Conservation (phyloP, 2,113 vertebrate genomes). For the Mobula birostris region DNA sequence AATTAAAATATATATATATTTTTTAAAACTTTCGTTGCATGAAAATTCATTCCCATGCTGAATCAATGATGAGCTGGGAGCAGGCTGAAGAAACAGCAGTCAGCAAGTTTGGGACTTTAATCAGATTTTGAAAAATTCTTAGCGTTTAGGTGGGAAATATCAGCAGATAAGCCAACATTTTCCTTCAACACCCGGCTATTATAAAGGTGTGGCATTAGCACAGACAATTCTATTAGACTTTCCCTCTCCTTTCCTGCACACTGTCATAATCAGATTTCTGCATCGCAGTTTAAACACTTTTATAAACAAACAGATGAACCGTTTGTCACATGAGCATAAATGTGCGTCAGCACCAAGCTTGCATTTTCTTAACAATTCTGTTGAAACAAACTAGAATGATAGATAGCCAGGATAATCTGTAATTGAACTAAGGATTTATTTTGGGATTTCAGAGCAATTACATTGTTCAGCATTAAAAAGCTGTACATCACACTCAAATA, state of each 20-base stretch:
- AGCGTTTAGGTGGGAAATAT: too few species aligned
- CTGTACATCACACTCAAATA: background rate
- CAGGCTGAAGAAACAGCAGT: too few species aligned
- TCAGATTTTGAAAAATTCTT: too few species aligned
- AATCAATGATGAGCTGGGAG: too few species aligned
- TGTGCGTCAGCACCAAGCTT: background rate
- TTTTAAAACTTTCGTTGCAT: too few species aligned
- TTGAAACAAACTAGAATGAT: background rate
- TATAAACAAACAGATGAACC: background rate
- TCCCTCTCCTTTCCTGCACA: background rate
- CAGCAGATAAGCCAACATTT: background rate
- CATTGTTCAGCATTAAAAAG: background rate
- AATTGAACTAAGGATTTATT: background rate
- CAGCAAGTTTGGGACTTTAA: too few species aligned
- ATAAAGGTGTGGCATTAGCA: background rate
- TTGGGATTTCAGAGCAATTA: background rate
- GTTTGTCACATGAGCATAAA: background rate
- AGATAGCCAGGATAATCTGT: background rate
- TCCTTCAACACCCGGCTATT: background rate
- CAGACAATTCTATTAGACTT: background rate
- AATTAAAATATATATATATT: too few species aligned
- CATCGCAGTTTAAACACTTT: background rate
- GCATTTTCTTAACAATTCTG: background rate
- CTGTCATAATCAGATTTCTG: background rate
- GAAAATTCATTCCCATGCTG: too few species aligned